These are phyloP conservation scores for Otus sunia DNA, from an alignment of 2,113 vertebrate species.

Conservation along the genomic window DNA sequence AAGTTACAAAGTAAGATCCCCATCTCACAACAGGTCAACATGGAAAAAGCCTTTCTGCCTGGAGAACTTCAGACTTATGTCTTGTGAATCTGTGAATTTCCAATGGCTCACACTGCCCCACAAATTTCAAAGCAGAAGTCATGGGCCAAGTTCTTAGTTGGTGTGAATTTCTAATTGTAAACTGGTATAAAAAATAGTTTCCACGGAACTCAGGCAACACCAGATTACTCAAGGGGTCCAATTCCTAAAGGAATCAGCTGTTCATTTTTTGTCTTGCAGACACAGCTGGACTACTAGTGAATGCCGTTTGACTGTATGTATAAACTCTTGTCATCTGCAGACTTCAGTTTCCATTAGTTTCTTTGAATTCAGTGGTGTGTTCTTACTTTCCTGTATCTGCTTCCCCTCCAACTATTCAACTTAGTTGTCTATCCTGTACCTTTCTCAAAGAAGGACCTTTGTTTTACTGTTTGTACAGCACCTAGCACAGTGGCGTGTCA, in stretches of 20 bases:
- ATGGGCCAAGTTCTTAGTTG: background rate
- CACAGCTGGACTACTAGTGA: background rate
- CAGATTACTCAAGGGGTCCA: background rate
- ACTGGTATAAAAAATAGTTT: background rate
- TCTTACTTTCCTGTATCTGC: background rate
- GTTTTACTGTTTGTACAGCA: background rate
- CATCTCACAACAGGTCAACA: background rate
- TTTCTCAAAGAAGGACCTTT: background rate
- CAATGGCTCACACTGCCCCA: rapidly evolving
- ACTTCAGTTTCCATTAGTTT: background rate
- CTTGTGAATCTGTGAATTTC: background rate
- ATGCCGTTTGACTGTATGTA: background rate
- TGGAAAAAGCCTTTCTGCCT: background rate
- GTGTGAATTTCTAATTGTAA: background rate
- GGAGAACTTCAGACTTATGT: background rate
- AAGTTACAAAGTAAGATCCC: background rate
- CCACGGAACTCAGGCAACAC: background rate
- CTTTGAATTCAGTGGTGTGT: background rate
- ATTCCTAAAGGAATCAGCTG: background rate
- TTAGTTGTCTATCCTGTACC: background rate
- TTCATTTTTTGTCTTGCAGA: background rate
- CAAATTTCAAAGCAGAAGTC: background rate
- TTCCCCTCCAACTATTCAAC: background rate
- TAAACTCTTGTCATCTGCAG: background rate
- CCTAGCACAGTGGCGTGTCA: background rate